These are phyloP conservation scores for Oscheius sp. DNA, from an alignment of 1,140 invertebrate species.

Conservation along the genomic window DNA sequence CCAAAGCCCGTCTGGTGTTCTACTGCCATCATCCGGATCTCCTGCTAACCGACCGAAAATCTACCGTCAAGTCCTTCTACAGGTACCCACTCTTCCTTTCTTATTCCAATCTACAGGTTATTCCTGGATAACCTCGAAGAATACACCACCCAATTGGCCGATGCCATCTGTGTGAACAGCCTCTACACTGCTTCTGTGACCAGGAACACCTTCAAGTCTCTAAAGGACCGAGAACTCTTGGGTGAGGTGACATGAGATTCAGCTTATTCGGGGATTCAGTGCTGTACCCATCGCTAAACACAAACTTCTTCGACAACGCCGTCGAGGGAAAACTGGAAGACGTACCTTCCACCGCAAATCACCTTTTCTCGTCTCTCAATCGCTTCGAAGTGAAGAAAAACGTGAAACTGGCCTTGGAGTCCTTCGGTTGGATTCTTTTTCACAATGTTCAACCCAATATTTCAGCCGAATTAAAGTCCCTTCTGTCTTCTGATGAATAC, in stretches of 20 bases:
- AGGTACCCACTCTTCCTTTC: background rate
- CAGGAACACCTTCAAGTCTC: conserved; percentile 61
- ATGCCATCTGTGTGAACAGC: conserved; percentile 90
- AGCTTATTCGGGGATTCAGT: conserved; percentile 63
- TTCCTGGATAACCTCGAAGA: conserved; percentile 90
- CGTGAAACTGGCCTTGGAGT: conserved; percentile 76
- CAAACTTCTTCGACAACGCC: conserved; percentile 71
- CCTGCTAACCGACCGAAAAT: conserved; percentile 73
- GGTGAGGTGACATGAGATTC: background rate
- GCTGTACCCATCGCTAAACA: conserved; percentile 78
- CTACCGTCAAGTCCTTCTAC: conserved; percentile 62
- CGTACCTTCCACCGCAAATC: conserved; percentile 39
- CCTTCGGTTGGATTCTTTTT: conserved; percentile 69
- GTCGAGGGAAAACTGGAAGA: conserved; percentile 65
- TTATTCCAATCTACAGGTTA: conserved; percentile 71
- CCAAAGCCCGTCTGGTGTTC: conserved; percentile 75
- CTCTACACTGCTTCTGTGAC: conserved; percentile 72
- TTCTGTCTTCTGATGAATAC: conserved; percentile 56
- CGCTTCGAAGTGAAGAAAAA: conserved; percentile 97
- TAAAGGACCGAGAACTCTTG: conserved; percentile 64
- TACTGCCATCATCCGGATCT: conserved; percentile 98
- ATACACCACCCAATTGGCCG: conserved; percentile 76
- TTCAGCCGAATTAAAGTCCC: conserved; percentile 47
- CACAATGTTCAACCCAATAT: conserved; percentile 5
- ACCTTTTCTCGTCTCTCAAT: conserved; percentile 86